Evolutionary conservation across 2,113 vertebrate species (phyloP).

Genomic region (Phycodurus eques): DNA sequence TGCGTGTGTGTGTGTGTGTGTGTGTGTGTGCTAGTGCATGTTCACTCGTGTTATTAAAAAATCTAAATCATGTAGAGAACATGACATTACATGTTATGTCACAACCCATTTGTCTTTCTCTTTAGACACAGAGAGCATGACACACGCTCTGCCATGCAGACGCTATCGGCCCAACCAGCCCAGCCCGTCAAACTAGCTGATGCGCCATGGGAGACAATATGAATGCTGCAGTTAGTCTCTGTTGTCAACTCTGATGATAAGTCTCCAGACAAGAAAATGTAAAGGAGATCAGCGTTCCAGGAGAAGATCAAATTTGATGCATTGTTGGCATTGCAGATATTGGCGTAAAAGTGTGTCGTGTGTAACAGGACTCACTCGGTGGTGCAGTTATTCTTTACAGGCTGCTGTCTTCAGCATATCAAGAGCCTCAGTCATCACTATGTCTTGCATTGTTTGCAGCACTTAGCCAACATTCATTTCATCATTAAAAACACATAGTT

Average conservation of each 20-base stretch:
- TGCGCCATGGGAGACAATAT: conserved; percentile 22
- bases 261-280: background rate
- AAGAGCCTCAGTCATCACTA: background rate
- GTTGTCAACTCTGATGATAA: background rate
- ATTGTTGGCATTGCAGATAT: background rate
- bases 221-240: background rate
- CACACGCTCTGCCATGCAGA: conserved; percentile 19
- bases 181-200: conserved; percentile 49
- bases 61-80: background rate
- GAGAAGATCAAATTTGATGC: background rate
- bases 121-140: background rate
- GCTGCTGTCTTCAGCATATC: conserved; percentile 1
- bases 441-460: background rate
- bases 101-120: background rate
- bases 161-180: conserved; percentile 27
- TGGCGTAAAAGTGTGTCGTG: background rate
- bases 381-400: no score
- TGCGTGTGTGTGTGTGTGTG: no score
- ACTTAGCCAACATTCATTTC: background rate
- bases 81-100: background rate
- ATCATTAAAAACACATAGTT: background rate
- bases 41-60: conserved; percentile 20
- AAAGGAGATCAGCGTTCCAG: background rate
- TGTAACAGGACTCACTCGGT: conserved; percentile 44
- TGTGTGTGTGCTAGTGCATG: background rate